Percentiles rank a stretch among this genome's conserved stretches.
Conservation (phyloP, 2,888 invertebrate species). For the Bhutanitis thaidina region DNA sequence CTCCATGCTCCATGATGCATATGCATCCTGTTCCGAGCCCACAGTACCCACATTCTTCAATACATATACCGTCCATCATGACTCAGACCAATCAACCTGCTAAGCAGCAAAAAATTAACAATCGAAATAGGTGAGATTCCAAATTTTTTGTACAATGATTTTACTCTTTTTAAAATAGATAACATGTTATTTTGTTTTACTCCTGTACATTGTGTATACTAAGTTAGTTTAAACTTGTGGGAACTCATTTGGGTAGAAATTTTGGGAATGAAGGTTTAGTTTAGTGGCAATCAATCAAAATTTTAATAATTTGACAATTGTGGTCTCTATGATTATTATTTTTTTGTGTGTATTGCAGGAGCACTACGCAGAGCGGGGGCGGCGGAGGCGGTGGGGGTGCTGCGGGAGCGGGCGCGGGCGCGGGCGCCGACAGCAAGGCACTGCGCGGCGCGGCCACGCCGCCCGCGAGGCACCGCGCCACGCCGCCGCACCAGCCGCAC, state of each 20-base stretch:
- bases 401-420: neutral
- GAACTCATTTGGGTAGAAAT: no score
- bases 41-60: constrained; percentile 80
- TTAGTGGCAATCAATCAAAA: no score
- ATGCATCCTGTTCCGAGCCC: constrained; percentile 75
- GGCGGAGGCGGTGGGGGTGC: constrained; percentile 26
- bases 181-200: no score
- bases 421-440: constrained; percentile 28
- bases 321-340: no score
- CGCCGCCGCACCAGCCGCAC: constrained; percentile 63
- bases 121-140: constrained; percentile 59
- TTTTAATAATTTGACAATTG: no score
- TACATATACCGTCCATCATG: constrained; percentile 75
- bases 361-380: constrained; percentile 35
- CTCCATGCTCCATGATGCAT: constrained; percentile 87
- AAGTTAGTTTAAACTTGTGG: no score
- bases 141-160: no score
- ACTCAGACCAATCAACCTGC: constrained; percentile 70
- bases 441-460: constrained; percentile 59
- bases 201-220: no score
- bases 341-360: constrained; percentile 28
- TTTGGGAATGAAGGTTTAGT: no score
- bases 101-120: constrained; percentile 74
- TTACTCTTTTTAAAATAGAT: no score
- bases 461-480: constrained; percentile 61